Base-by-base conservation (phyloP, 2,113 vertebrate genomes). In the Lasiurus borealis region DNA sequence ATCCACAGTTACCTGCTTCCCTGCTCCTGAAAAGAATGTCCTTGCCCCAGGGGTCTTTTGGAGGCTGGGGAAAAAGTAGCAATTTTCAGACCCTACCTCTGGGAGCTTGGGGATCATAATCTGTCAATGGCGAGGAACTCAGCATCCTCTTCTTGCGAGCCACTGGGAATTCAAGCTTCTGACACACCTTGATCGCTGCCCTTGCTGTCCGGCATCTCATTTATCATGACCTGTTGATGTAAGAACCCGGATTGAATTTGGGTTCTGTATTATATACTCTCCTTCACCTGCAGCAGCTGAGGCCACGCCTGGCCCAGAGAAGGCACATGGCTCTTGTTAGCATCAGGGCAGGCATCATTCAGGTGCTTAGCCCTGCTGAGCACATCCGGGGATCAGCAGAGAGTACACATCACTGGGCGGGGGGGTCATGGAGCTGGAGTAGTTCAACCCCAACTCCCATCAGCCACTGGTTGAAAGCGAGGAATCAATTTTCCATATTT, bases 1-100 rank as follows among this genome's bases (percentile, higher is more conserved):
- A 14, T 92, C 64, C 73, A 98, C 95, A 92, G 54, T 40, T 64
- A 40, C 71, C 90, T 46, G 46, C 46, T 46, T 88, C 34, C 91
- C 54, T 72, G 73, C 19, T 85, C 16, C 57, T 88, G 4, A 34
- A 80, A 92, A 68, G 88, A 94, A 57, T 3, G 27, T 77, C 81
- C 59, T 69, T 52, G 40, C 52, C 40, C 7, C 15, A 50, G 48
- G 40, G 25, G 84, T 18, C 1, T 75, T 46, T 46, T 19, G 27
- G 18, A 12, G 6, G 8, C 59, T 19, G 93, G 72, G 90, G 19
- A 88, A 91, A 62, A 10, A 40, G 40, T 5, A 87, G 80, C 6
- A 69, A 31, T 31, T 82, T 73, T 68, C 19, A 76, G 73, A 71
- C 13, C 2, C 31, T 29, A 5, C 66, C 34, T 36, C 5, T 36